Conservation (phyloP, 1,140 invertebrate species). For the Lithobius niger region DNA sequence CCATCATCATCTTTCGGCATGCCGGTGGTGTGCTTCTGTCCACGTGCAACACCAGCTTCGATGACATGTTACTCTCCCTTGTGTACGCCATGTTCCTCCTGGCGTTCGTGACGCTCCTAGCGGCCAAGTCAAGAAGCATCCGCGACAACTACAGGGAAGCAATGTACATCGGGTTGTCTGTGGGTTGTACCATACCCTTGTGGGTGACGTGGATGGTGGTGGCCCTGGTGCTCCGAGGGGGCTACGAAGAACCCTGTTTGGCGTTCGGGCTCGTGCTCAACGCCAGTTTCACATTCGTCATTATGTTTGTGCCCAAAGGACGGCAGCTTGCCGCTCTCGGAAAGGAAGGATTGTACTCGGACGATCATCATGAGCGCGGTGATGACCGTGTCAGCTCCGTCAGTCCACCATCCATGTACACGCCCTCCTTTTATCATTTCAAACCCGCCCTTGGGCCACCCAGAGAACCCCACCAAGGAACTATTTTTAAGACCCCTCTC, state of each 20-base stretch:
- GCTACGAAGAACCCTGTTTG: conserved; percentile 62
- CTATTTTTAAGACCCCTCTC: conserved; percentile 14
- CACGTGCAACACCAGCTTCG: conserved; percentile 23
- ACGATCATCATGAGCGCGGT: conserved; percentile 54
- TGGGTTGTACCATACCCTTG: conserved; percentile 65
- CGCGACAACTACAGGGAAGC: conserved; percentile 87
- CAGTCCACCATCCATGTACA: conserved; percentile 54
- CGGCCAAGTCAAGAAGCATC: conserved; percentile 68
- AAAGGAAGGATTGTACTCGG: conserved; percentile 52
- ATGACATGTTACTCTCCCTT: conserved; percentile 55
- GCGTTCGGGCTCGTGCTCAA: conserved; percentile 73
- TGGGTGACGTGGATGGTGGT: conserved; percentile 66
- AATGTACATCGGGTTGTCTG: conserved; percentile 70
- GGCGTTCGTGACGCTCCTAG: conserved; percentile 64
- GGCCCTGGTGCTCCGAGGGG: conserved; percentile 49
- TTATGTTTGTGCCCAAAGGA: conserved; percentile 88
- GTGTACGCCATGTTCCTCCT: conserved; percentile 70
- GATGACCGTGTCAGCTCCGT: conserved; percentile 52
- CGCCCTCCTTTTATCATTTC: conserved; percentile 80
- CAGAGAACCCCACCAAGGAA: conserved; percentile 6
- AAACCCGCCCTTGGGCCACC: conserved; percentile 42
- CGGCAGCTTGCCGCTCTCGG: conserved; percentile 80
- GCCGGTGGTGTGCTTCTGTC: conserved; percentile 1
- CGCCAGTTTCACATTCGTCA: conserved; percentile 65
- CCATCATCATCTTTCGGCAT: conserved; percentile 1